phyloP scores from a whole-genome alignment of 2,113 vertebrate species.

The Thalassarche chlororhynchos region DNA sequence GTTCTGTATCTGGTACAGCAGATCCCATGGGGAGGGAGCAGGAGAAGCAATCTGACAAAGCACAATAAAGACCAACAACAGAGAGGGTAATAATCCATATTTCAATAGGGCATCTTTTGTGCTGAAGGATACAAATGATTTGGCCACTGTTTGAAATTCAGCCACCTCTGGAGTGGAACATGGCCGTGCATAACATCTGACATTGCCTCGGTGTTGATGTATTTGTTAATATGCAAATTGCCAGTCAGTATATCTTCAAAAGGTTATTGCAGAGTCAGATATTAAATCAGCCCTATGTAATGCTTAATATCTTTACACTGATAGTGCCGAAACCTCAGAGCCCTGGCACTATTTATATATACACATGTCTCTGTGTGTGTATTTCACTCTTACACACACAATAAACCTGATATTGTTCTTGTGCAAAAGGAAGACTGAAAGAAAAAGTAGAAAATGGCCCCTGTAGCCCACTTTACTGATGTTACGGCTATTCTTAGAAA shows the following conservation, averaged over 20 bases:
- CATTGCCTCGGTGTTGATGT: neutral
- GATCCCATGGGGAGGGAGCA: neutral
- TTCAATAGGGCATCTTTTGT: neutral
- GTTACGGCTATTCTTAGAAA: neutral
- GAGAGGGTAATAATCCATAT: neutral
- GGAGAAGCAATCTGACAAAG: neutral
- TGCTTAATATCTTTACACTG: neutral
- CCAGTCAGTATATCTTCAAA: constrained; percentile 8
- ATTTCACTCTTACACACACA: neutral
- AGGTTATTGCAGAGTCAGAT: neutral
- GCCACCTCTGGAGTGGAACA: neutral
- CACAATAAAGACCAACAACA: neutral
- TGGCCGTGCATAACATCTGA: neutral
- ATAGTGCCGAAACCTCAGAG: neutral
- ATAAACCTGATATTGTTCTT: neutral
- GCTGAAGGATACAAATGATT: neutral
- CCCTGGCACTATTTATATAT: neutral
- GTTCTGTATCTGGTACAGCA: neutral
- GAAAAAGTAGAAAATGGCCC: neutral
- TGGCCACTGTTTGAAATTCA: neutral
- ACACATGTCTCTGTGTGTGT: neutral
- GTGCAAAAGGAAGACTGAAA: neutral
- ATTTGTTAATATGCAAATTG: constrained; percentile 33
- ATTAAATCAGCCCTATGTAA: neutral
- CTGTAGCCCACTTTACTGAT: neutral